These are phyloP conservation scores for Trichogramma evanescens DNA, from an alignment of 2,888 invertebrate species.

Conservation along the genomic window DNA sequence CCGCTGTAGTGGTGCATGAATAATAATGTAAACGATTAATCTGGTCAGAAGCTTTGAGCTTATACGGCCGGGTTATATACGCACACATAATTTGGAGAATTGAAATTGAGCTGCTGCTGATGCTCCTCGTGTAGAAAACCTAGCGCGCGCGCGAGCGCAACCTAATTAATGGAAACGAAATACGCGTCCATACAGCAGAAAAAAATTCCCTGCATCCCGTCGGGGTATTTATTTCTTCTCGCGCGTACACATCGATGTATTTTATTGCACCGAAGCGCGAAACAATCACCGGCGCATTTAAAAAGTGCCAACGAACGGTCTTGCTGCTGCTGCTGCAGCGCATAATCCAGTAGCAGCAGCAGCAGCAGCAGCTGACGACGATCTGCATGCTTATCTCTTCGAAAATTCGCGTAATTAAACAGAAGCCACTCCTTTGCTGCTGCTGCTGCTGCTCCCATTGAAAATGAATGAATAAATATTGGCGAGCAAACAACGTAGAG, in stretches of 20 bases:
- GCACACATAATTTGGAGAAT: neutral
- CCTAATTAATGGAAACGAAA: neutral
- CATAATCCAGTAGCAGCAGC: slow-evolving; percentile 10
- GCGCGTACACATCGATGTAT: slow-evolving; percentile 5
- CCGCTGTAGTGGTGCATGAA: too few relatives aligned
- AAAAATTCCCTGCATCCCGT: neutral
- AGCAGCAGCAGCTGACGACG: neutral
- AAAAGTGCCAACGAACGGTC: neutral
- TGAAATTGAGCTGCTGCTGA: too few relatives aligned
- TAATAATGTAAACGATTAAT: too few relatives aligned
- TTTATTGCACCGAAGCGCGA: neutral
- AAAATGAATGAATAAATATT: slow-evolving; percentile 11
- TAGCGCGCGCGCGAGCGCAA: neutral
- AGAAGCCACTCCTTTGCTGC: slow-evolving; percentile 6
- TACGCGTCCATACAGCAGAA: too few relatives aligned
- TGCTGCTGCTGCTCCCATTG: neutral
- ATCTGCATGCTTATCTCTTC: slow-evolving; percentile 23
- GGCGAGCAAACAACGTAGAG: neutral
- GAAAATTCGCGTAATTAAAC: slow-evolving; percentile 26
- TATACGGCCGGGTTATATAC: neutral
- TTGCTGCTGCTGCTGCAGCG: slow-evolving; percentile 10
- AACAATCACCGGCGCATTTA: neutral
- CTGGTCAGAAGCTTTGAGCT: too few relatives aligned
- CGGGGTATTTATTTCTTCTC: slow-evolving; percentile 13
- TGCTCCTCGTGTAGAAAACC: too few relatives aligned